phyloP scores from a whole-genome alignment of 2,797 vertebrate species.

The Chaetodon trifasciatus region DNA sequence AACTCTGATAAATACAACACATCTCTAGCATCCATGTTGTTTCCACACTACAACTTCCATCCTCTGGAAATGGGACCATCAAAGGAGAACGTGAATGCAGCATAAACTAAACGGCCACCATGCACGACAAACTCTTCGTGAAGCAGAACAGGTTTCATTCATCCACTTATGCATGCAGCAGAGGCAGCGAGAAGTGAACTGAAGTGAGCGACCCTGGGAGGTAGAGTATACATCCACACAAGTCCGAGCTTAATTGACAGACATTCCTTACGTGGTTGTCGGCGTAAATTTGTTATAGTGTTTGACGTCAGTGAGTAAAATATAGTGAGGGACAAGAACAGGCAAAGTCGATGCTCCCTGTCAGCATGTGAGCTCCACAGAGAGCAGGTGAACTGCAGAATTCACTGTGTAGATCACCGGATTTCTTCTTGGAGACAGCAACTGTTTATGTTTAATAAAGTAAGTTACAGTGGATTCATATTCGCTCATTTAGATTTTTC shows the following conservation, averaged over 20 bases:
- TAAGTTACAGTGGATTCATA: not conserved
- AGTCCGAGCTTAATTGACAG: not conserved
- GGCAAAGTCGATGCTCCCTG: not conserved
- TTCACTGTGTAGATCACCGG: not conserved
- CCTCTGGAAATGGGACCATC: no score
- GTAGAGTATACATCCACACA: not conserved
- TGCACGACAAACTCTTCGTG: not conserved
- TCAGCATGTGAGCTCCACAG: not conserved
- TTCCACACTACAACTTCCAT: no score
- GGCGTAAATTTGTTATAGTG: constrained; percentile 13
- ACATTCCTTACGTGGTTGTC: not conserved
- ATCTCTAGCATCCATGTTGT: no score
- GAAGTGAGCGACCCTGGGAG: not conserved
- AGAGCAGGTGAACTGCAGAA: not conserved
- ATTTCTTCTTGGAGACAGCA: not conserved
- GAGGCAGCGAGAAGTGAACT: constrained; percentile 8
- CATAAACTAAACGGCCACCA: not conserved
- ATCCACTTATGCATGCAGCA: not conserved
- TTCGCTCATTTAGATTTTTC: not conserved
- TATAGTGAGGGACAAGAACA: constrained; percentile 1
- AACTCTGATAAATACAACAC: no score
- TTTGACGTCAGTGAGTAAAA: constrained; percentile 20
- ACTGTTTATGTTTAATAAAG: not conserved
- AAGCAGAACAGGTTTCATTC: not conserved
- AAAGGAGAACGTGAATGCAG: no score